A percentile compares a stretch with the other conserved stretches of the same genome.
Conservation (phyloP, 2,888 invertebrate genomes). For the Dascillus cervinus region DNA sequence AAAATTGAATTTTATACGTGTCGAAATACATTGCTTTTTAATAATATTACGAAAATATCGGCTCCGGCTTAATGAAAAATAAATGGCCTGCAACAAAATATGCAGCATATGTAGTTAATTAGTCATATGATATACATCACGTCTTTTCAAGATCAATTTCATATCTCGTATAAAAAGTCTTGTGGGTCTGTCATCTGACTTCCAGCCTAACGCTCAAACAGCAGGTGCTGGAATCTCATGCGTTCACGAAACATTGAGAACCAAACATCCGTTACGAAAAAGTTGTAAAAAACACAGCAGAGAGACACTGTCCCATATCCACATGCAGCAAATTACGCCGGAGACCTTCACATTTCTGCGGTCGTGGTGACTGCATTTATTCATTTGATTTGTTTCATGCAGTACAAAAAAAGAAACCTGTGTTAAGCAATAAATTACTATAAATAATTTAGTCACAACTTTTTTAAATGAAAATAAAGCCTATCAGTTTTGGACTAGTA, state of each 20-base stretch:
- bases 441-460: too few relatives aligned
- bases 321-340: too few relatives aligned
- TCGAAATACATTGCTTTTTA: too few relatives aligned
- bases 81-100: constrained; percentile 13
- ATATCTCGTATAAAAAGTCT: constrained; percentile 14
- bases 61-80: constrained; percentile 9
- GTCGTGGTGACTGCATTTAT: too few relatives aligned
- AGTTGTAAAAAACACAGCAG: constrained; percentile 21
- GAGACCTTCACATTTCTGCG: too few relatives aligned
- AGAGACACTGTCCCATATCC: neutral
- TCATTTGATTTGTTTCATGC: too few relatives aligned
- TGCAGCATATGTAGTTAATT: constrained; percentile 28
- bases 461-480: too few relatives aligned
- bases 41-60: too few relatives aligned
- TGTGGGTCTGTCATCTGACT: constrained; percentile 14
- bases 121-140: constrained; percentile 30
- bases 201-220: constrained; percentile 16
- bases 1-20: constrained; percentile 15
- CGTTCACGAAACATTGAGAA: constrained; percentile 31
- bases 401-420: too few relatives aligned
- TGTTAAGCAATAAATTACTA: too few relatives aligned
- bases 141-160: constrained; percentile 28
- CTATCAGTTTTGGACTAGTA: too few relatives aligned
- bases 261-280: constrained; percentile 30
- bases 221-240: constrained; percentile 24